Conservation (phyloP, 1,140 invertebrate genomes). For the Euura saliciscinereae region DNA sequence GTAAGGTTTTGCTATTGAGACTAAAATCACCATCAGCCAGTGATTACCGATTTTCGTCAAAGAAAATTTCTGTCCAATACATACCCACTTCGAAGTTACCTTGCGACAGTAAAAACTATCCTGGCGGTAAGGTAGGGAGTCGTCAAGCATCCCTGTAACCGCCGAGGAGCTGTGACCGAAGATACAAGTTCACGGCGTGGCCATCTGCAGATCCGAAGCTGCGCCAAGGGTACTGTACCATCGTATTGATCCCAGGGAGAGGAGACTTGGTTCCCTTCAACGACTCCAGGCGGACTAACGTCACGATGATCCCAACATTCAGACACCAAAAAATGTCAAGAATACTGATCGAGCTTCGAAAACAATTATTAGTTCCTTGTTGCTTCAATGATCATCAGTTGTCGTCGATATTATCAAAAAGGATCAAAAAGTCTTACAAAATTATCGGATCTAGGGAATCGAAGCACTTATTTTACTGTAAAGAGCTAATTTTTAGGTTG, state of each 20-base stretch:
- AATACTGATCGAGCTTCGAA: too few species aligned
- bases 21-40: background rate
- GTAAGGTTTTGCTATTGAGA: background rate
- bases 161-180: background rate
- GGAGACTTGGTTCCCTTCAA: too few species aligned
- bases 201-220: background rate
- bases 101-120: background rate
- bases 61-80: background rate
- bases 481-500: too few species aligned
- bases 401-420: too few species aligned
- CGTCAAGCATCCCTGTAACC: background rate
- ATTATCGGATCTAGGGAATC: too few species aligned
- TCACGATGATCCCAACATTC: too few species aligned
- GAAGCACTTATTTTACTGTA: too few species aligned
- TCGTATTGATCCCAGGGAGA: background rate
- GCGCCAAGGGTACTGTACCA: background rate
- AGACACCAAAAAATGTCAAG: too few species aligned
- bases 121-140: constrained; percentile 3
- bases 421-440: too few species aligned
- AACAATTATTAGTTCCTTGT: too few species aligned
- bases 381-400: too few species aligned
- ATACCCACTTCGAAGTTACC: background rate
- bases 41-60: background rate
- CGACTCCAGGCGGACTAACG: too few species aligned
- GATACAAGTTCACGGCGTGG: background rate